Base-by-base conservation (phyloP, 2,888 invertebrate genomes). In the Eulithis prunata region DNA sequence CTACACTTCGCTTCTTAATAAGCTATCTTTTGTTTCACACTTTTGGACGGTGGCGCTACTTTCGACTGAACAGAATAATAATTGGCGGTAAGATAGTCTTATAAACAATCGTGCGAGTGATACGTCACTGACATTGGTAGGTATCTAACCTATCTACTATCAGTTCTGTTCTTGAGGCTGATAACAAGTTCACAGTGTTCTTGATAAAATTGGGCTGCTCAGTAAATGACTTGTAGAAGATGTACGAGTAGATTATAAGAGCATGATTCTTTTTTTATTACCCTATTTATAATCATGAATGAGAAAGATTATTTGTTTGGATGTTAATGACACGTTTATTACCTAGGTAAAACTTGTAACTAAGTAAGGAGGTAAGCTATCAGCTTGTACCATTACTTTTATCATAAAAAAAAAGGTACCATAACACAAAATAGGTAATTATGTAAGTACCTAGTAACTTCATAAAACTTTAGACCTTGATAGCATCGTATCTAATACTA, bases 121-220 rank as follows among this genome's bases (percentile, higher is more conserved):
- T 28, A 64, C 57, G 64, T 64, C 62, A 59, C 62, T 66, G 49
- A 53, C 21, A 53, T 28, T 62, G 32, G 46, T 66, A 62, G 38
- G 5, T 61, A 53, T 57, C 21, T 21, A 21, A 21, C 21, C 21
- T 2, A 21, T 21, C 54, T 55, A 21, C 46, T 64, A 49, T 49
- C 49, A 49, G 21, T 46, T 57, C 66, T 21, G 21, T 46, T 57
- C 66, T n/a, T 69, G 71, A 57, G 66, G 63, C 51, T 55, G 72
- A 74, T 74, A 74, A 74, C 69, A 68, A 71, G 73, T 74, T 72
- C 73, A 74, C 68, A 64, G 59, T 64, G 60, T 68, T 68, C 64
- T 59, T 66, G 71, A 73, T 73, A 71, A 70, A 62, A 71, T 71
- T 71, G 56, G 71, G 65, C 59, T 60, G 49, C 36, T 52, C 41